Evolutionary conservation across 2,113 vertebrate genomes (phyloP).

Genomic region (Nycticebus coucang): DNA sequence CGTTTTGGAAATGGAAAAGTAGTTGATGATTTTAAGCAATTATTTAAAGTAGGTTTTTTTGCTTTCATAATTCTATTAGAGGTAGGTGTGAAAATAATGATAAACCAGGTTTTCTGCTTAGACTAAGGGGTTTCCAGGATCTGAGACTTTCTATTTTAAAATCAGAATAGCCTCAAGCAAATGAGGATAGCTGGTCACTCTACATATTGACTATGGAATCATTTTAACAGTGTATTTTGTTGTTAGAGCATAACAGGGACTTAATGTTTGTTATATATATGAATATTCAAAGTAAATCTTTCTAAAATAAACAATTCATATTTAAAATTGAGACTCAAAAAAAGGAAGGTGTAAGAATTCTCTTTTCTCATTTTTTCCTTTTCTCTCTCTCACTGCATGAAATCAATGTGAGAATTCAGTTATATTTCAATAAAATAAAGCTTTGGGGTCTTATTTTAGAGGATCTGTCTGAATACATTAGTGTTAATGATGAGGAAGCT

Average conservation of each 20-base stretch:
- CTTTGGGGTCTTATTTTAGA: not conserved
- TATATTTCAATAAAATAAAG: constrained; percentile 35
- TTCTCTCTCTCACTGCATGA: not conserved
- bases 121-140: not conserved
- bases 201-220: not conserved
- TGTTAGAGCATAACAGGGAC: not conserved
- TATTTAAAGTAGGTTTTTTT: not conserved
- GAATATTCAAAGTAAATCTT: not conserved
- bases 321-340: not conserved
- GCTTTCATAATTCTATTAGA: not conserved
- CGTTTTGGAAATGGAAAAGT: not conserved
- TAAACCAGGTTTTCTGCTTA: not conserved
- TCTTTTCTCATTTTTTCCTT: not conserved
- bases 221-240: not conserved
- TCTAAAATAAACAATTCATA: not conserved
- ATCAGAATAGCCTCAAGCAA: not conserved
- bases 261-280: not conserved
- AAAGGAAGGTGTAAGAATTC: not conserved
- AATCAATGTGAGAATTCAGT: not conserved
- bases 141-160: constrained; percentile 7
- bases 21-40: not conserved
- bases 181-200: not conserved
- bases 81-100: not conserved
- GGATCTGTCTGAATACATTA: not conserved
- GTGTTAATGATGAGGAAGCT: not conserved